These are phyloP conservation scores for Tenthredo livida DNA, from an alignment of 2,888 invertebrate genomes.

Conservation along the genomic window DNA sequence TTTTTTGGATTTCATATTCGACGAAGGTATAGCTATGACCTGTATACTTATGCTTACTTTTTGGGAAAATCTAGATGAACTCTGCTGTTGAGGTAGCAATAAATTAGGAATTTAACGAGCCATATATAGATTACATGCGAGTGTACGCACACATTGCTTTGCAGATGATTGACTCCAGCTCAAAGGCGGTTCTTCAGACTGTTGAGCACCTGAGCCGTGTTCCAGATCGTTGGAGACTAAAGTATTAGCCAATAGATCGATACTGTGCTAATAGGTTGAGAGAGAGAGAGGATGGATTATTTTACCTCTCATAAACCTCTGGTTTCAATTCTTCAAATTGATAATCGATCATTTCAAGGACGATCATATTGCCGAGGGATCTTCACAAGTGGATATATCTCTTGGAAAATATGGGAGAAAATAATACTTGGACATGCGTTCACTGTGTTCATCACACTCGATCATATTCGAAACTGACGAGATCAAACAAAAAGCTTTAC, in stretches of 20 bases:
- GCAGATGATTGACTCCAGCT: neutral
- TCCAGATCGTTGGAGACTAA: neutral
- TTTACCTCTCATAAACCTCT: neutral
- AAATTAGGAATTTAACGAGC: neutral
- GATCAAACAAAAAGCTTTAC: neutral
- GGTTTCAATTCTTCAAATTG: neutral
- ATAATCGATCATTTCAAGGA: constrained; percentile 21
- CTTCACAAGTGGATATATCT: neutral
- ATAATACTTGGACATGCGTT: neutral
- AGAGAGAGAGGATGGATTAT: neutral
- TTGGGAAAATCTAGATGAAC: neutral
- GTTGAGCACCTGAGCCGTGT: neutral
- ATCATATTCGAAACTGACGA: neutral
- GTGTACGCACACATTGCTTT: neutral
- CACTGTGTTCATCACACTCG: neutral
- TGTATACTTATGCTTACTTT: neutral
- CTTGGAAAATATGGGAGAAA: neutral
- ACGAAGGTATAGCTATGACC: neutral
- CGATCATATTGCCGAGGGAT: neutral
- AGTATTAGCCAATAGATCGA: constrained; percentile 26
- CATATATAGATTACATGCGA: too few species aligned
- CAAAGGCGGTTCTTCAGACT: neutral
- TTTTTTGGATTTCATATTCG: neutral
- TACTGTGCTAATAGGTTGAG: neutral
- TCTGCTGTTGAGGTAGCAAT: neutral